phyloP scores from a whole-genome alignment of 2,113 vertebrate species.

The Aythya baeri region DNA sequence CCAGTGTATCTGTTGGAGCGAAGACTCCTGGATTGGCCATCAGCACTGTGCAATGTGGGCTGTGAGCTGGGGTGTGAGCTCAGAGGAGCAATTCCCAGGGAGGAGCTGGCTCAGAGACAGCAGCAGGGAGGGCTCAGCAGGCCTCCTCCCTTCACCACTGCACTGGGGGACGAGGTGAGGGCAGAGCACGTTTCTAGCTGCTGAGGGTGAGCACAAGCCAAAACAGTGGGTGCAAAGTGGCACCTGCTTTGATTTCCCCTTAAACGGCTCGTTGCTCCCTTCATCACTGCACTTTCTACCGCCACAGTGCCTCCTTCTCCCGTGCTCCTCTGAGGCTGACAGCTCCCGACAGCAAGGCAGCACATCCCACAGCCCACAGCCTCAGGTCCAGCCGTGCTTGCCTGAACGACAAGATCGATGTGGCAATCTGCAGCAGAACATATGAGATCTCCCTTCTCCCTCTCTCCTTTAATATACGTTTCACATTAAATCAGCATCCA shows the following conservation, averaged over 20 bases:
- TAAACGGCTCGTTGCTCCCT: neutral
- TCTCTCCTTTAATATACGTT: neutral
- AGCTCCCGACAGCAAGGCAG: constrained; percentile 13
- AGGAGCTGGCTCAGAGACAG: neutral
- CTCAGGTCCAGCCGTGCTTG: neutral
- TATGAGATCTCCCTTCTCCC: neutral
- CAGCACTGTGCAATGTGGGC: fast-evolving
- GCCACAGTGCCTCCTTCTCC: neutral
- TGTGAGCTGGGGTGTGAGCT: neutral
- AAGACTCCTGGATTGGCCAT: neutral
- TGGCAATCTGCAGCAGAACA: constrained; percentile 37
- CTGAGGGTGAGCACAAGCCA: neutral
- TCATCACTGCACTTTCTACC: neutral
- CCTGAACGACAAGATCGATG: constrained; percentile 23
- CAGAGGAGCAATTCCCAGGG: neutral
- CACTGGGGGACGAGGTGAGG: fast-evolving
- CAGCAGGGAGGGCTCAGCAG: neutral
- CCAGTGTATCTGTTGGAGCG: fast-evolving
- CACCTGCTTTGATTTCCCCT: neutral
- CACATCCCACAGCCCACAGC: constrained; percentile 14
- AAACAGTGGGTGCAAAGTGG: neutral
- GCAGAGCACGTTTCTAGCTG: neutral
- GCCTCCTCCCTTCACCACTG: fast-evolving
- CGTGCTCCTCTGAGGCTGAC: neutral
- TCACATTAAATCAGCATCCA: constrained; percentile 49